Base-by-base conservation (phyloP, 2,888 invertebrate genomes). In the Epinotia bilunana region DNA sequence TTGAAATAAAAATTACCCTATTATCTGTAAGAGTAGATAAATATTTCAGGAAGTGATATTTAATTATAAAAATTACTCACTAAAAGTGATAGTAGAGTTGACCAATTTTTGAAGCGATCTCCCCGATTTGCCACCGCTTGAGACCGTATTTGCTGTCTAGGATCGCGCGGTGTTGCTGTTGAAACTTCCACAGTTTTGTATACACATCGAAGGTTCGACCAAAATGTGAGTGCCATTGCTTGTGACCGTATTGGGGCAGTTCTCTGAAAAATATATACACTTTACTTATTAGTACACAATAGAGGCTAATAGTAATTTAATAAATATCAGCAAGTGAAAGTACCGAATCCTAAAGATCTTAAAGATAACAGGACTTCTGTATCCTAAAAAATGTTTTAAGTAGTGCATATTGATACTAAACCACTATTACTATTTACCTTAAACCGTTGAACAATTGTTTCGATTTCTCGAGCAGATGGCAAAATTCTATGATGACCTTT, bases 31-130 rank as follows among this genome's bases (percentile, higher is more conserved):
- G 39, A 9, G 7, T 39, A 39, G 39, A 9, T 39, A 39, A 39
- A 39, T 39, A 39, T 9, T 33, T 33, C 33, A 33, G 6, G 33
- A 5, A 33, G 6, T 33, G 6, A 33, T 20, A 23, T 57, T 20
- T 18, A 9, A 13, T 61, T 28, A n/a, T 9, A 39, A 46, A 12
- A 60, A n/a, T 5, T 18, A 70, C 97, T 96, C 94, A 98, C 98
- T 99, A 99, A 93, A 99, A 99, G 93, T 99, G 99, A 91, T 99
- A 99, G 93, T 99, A 99, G 46, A 99, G 96, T 93, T 99, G 99
- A 80, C 99, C 99, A 88, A 99, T 99, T 95, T 99, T 99, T 72
- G 99, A 99, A 67, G 99, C 99, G 80, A 99, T 99, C 94, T 99
- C 99, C 72, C 99, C 99, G 83, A 99, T 99, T 93, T 99, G 99